These are phyloP conservation scores for Napeogenes sylphis DNA, from an alignment of 2,888 invertebrate genomes.

Conservation along the genomic window DNA sequence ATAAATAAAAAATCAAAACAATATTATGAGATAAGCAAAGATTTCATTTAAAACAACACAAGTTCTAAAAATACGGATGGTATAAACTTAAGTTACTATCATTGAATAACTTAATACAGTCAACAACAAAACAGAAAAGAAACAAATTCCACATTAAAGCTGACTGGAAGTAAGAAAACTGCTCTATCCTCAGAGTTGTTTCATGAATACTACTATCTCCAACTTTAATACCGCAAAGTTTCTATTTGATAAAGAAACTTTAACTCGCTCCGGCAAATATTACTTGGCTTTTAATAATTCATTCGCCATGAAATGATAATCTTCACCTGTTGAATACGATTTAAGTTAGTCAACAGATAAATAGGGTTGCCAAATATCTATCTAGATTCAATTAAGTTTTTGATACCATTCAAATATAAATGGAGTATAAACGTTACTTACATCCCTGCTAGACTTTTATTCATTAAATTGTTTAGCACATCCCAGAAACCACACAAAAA, in stretches of 20 bases:
- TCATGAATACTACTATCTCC: conserved; percentile 41
- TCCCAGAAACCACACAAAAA: background rate
- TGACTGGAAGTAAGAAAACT: conserved; percentile 37
- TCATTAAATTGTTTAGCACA: too few relatives aligned
- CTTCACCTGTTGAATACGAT: conserved; percentile 34
- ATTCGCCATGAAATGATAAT: conserved; percentile 32
- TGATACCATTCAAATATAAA: too few relatives aligned
- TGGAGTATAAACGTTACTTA: too few relatives aligned
- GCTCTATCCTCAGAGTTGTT: conserved; percentile 36
- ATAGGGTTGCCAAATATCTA: too few relatives aligned
- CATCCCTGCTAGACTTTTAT: too few relatives aligned
- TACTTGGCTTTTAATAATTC: conserved; percentile 35
- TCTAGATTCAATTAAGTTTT: too few relatives aligned
- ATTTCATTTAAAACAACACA: background rate
- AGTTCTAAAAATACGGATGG: conserved; percentile 4
- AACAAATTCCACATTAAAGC: conserved; percentile 33
- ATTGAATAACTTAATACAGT: conserved; percentile 31
- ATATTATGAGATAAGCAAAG: too few relatives aligned
- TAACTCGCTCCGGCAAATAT: conserved; percentile 37
- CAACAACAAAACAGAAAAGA: conserved; percentile 29
- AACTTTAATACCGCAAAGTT: conserved; percentile 48
- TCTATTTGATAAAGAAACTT: conserved; percentile 50
- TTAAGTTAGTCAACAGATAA: background rate
- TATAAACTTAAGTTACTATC: conserved; percentile 26
- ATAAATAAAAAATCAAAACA: too few relatives aligned